Conservation (phyloP, 2,888 invertebrate species). For the Lepidonotus clava region DNA sequence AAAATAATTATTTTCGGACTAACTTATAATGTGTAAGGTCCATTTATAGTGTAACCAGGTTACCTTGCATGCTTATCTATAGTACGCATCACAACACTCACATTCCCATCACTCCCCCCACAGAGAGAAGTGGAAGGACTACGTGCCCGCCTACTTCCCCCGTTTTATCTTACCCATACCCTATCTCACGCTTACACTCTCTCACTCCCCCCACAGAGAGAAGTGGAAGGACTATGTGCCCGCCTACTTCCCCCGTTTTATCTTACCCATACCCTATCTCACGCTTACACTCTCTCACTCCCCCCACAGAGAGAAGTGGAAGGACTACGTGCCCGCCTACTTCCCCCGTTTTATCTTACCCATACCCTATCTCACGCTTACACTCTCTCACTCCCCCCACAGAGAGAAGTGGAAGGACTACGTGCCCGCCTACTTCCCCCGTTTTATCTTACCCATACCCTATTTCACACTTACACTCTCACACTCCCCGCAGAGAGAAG, state of each 20-base stretch:
- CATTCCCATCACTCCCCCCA: too few species aligned
- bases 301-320: neutral
- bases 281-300: neutral
- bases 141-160: conserved; percentile 95
- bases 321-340: neutral
- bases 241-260: neutral
- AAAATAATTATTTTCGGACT: too few species aligned
- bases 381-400: conserved; percentile 65
- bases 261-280: neutral
- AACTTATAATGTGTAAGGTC: too few species aligned
- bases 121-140: conserved; percentile 96
- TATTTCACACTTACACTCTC: too few species aligned
- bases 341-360: too few species aligned
- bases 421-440: conserved; percentile 95
- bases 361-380: too few species aligned
- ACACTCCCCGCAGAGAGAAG: neutral
- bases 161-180: too few species aligned
- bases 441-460: conserved; percentile 83
- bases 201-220: neutral
- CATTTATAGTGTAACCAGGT: too few species aligned
- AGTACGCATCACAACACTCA: too few species aligned
- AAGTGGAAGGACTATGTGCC: neutral
- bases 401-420: conserved; percentile 97
- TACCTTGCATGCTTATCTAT: too few species aligned
- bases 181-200: too few species aligned